These are phyloP conservation scores for Colletes latitarsis DNA, from an alignment of 1,140 invertebrate genomes.

Conservation along the genomic window DNA sequence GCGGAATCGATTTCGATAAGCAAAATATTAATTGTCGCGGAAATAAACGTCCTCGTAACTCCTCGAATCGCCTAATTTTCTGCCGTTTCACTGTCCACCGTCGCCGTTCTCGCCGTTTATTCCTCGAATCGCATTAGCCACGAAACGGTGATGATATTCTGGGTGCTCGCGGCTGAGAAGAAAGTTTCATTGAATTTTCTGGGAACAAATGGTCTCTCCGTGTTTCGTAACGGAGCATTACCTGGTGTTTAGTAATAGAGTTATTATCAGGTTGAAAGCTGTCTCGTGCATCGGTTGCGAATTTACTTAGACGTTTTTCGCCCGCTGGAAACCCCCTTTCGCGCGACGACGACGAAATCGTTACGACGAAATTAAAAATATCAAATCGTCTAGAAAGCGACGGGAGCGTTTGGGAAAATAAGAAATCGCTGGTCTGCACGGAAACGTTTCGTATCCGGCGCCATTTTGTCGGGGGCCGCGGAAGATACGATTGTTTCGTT, in stretches of 20 bases:
- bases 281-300: constrained; percentile 19
- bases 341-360: not conserved
- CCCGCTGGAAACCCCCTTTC: not conserved
- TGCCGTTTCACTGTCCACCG: no score
- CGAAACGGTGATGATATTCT: constrained; percentile 1
- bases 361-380: not conserved
- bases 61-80: not conserved
- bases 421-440: no score
- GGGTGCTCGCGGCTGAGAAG: not conserved
- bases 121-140: not conserved
- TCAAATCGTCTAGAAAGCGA: no score
- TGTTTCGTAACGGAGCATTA: constrained; percentile 20
- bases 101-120: not conserved
- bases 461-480: no score
- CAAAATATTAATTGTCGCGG: no score
- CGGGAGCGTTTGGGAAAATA: no score
- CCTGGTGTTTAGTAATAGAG: constrained; percentile 18
- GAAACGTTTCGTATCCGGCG: no score
- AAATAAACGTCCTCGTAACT: not conserved
- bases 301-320: constrained; percentile 22
- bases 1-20: no score
- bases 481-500: no score
- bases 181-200: constrained; percentile 37
- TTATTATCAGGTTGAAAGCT: constrained; percentile 34
- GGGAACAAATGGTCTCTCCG: not conserved